Conservation (phyloP, 2,888 invertebrate genomes). For the Thecocarcelia acutangulata region DNA sequence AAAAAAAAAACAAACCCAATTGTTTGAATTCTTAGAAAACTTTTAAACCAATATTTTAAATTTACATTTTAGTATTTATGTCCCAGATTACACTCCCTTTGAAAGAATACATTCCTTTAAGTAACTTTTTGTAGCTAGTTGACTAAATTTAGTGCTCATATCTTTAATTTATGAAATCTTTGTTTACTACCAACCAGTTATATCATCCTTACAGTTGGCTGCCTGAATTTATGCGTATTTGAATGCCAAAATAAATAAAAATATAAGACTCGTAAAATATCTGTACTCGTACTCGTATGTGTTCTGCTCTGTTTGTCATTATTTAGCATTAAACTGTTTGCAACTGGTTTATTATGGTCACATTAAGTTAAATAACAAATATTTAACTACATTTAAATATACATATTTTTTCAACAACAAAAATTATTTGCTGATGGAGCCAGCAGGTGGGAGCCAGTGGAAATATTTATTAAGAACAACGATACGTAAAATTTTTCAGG, state of each 20-base stretch:
- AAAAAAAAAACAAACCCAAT: too few relatives aligned
- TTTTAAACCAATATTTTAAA: too few relatives aligned
- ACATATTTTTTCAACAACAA: background rate
- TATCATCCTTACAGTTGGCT: background rate
- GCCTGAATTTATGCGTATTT: constrained; percentile 27
- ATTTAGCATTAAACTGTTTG: constrained; percentile 37
- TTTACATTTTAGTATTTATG: too few relatives aligned
- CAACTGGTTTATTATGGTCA: constrained; percentile 15
- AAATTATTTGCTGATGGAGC: background rate
- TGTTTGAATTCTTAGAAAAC: too few relatives aligned
- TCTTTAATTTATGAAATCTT: constrained; percentile 14
- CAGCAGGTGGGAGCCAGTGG: too few relatives aligned
- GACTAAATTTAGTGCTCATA: background rate
- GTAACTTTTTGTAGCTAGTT: background rate
- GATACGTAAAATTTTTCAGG: too few relatives aligned
- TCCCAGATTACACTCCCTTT: too few relatives aligned
- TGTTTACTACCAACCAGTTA: background rate
- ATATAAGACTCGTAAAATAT: constrained; percentile 13
- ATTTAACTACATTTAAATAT: background rate
- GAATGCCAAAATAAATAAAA: constrained; percentile 33
- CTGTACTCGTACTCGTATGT: background rate
- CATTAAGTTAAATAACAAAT: constrained; percentile 23
- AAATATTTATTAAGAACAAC: too few relatives aligned
- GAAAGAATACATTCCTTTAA: constrained; percentile 1
- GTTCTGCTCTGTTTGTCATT: constrained; percentile 8